Percentiles rank a stretch among this genome's conserved stretches.
Conservation (phyloP, 2,113 vertebrate species). For the Hippolais icterina region DNA sequence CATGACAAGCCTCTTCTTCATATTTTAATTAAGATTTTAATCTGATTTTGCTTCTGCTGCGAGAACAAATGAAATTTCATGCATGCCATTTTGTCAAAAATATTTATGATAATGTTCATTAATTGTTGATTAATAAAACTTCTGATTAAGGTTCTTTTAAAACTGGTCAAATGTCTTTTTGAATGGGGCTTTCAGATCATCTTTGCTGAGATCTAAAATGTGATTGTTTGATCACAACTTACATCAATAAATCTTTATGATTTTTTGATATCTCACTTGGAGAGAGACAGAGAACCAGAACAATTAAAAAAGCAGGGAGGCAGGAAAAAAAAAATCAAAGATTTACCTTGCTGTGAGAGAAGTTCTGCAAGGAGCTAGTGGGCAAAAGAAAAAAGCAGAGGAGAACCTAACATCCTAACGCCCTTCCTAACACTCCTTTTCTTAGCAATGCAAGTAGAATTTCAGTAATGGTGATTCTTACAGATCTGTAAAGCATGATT, state of each 20-base stretch:
- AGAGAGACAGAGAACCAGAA: not conserved
- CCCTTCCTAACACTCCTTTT: not conserved
- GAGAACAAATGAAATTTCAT: constrained; percentile 35
- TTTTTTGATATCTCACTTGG: not conserved
- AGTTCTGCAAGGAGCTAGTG: not conserved
- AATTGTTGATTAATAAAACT: constrained; percentile 16
- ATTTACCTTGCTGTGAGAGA: not conserved
- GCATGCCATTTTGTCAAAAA: constrained; percentile 17
- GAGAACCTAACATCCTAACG: not conserved
- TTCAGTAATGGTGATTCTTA: not conserved
- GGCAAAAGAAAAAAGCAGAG: not conserved
- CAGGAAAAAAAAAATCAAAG: not conserved
- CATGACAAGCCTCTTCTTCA: constrained; percentile 25
- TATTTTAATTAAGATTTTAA: constrained; percentile 62
- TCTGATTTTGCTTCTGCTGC: constrained; percentile 29
- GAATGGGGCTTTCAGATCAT: not conserved
- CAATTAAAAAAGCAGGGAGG: not conserved
- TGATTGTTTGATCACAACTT: not conserved
- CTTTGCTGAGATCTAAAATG: not conserved
- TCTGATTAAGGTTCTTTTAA: constrained; percentile 8
- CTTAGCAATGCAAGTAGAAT: not conserved
- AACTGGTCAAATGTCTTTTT: not conserved
- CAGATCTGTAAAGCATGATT: not conserved
- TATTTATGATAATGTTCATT: constrained; percentile 25
- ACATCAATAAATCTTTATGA: not conserved